These are phyloP conservation scores for Dione vanillae DNA, from an alignment of 2,888 invertebrate species.

Conservation along the genomic window DNA sequence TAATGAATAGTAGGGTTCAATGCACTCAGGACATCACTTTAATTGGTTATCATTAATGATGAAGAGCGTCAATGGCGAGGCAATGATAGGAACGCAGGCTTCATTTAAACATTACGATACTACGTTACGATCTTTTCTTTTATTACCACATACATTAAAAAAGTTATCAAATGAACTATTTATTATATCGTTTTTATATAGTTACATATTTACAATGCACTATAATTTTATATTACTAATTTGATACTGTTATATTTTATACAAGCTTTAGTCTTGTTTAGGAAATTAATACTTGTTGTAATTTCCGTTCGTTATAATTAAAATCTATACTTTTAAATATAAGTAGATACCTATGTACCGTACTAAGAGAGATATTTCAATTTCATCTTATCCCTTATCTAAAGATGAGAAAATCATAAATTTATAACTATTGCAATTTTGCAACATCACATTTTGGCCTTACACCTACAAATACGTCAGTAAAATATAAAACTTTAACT, in stretches of 20 bases:
- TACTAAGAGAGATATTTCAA: too few relatives aligned
- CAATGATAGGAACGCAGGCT: conserved; percentile 41
- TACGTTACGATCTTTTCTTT: background rate
- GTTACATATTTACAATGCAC: too few relatives aligned
- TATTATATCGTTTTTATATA: too few relatives aligned
- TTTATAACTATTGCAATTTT: background rate
- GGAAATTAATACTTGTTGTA: conserved; percentile 9
- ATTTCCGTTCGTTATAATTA: background rate
- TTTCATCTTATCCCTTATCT: too few relatives aligned
- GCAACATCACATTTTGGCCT: background rate
- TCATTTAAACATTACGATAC: conserved; percentile 31
- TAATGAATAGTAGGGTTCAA: conserved; percentile 50
- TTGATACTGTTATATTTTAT: background rate
- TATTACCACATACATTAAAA: too few relatives aligned
- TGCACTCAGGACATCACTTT: conserved; percentile 60
- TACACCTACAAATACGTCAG: conserved; percentile 26
- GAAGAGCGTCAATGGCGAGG: conserved; percentile 52
- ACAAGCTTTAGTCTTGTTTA: background rate
- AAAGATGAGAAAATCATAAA: too few relatives aligned
- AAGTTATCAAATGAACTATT: too few relatives aligned
- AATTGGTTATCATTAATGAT: conserved; percentile 69
- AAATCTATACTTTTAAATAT: background rate
- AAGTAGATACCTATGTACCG: too few relatives aligned
- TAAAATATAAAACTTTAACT: conserved; percentile 29
- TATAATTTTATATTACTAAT: too few relatives aligned